Percentiles rank a stretch among this genome's conserved stretches.
phyloP scores from a whole-genome alignment of 2,113 vertebrate genomes.

The Chamaea fasciata region DNA sequence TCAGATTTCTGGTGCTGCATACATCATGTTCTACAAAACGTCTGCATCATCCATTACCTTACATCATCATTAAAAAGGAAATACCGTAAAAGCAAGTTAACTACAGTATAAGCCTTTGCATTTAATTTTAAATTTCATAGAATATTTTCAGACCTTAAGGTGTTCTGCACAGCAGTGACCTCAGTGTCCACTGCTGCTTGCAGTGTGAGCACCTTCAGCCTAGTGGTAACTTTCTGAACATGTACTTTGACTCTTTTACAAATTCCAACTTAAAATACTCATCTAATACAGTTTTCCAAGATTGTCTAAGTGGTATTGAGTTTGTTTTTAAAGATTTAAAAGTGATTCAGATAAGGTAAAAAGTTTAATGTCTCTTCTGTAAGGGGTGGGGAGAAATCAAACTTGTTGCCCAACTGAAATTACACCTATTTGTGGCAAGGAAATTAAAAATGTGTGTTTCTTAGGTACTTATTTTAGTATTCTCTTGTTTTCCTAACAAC shows the following conservation, averaged over 20 bases:
- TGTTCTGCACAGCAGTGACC: neutral
- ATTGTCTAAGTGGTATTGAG: neutral
- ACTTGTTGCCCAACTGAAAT: neutral
- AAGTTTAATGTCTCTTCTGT: neutral
- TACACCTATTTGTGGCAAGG: neutral
- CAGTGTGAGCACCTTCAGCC: neutral
- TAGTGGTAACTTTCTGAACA: neutral
- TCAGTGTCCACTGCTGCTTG: neutral
- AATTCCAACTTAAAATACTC: neutral
- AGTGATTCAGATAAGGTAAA: neutral
- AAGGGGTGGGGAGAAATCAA: neutral
- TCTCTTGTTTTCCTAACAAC: neutral
- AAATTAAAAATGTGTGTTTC: neutral
- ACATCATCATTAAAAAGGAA: neutral
- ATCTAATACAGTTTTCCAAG: neutral
- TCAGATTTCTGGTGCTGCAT: neutral
- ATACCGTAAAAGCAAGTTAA: neutral
- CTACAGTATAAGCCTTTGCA: neutral
- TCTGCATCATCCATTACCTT: neutral
- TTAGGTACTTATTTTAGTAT: neutral
- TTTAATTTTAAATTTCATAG: neutral
- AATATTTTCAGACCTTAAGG: neutral
- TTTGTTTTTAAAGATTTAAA: neutral
- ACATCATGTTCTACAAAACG: neutral
- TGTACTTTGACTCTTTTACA: rapidly evolving